Evolutionary conservation across 2,888 invertebrate species (phyloP).

Genomic region (Pseudococcus longispinus): DNA sequence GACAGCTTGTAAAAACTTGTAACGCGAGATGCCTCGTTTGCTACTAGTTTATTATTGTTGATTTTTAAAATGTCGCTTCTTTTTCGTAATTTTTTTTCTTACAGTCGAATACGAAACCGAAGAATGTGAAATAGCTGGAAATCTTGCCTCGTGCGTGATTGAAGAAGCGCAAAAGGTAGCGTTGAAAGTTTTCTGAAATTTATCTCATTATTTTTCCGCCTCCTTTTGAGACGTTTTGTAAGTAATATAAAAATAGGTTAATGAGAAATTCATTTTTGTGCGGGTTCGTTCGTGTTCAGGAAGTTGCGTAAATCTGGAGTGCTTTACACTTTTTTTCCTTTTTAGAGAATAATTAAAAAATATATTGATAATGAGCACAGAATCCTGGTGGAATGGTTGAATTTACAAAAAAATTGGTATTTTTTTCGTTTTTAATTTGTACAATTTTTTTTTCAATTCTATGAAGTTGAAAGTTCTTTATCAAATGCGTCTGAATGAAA

Average conservation of each 20-base stretch:
- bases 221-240: neutral
- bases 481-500: no score
- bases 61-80: constrained; percentile 8
- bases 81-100: neutral
- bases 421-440: no score
- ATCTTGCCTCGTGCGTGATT: constrained; percentile 57
- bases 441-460: no score
- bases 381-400: no score
- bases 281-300: neutral
- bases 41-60: constrained; percentile 18
- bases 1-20: constrained; percentile 28
- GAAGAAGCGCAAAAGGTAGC: constrained; percentile 57
- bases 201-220: neutral
- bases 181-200: neutral
- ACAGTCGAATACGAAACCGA: constrained; percentile 57
- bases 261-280: neutral
- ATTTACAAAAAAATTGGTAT: no score
- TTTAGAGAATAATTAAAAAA: no score
- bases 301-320: neutral
- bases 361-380: no score
- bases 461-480: no score
- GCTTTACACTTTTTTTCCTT: neutral
- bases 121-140: constrained; percentile 57
- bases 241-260: neutral
- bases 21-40: constrained; percentile 3